Base-by-base conservation (phyloP, 2,797 vertebrate species). In the Decapterus maruadsi region DNA sequence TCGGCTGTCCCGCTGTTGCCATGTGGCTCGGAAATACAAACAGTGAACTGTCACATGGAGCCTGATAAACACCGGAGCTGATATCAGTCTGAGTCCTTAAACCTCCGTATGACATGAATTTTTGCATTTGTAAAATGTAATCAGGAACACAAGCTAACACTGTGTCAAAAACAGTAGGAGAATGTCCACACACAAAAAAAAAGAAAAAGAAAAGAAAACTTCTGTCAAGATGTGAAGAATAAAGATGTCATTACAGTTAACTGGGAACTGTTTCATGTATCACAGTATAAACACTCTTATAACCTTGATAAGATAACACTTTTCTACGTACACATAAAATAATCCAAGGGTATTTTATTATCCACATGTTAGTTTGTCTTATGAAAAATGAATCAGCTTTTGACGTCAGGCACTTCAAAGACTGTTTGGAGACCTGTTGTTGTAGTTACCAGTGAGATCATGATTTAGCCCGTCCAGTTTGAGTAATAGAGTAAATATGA, bases 1-100 rank as follows among this genome's bases (percentile, higher is more conserved):
- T 77, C 20, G 72, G 81, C 83, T 81, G 81, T 84, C 56, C 82
- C 59, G 85, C 81, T 71, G 83, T 84, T 85, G 77, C 84, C 82
- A 84, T 88, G 83, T 51, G 72, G 81, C 73, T 75, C 63, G 20
- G 38, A 62, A 82, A 81, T 42, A 85, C 80, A 89, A 90, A 78
- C 68, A 38, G 19, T 62, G 66, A 76, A 61, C 73, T 59, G 40
- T 79, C 73, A 72, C 58, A n/a, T 50, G 34, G 77, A 54, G 70
- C 54, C 57, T 36, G 64, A 74, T 51, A 50, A 50, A 72, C 76
- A 76, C 17, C 55, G 38, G 34, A 46, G 34, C 36, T 54, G 3
- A 46, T 5, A 46, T 66, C 46, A 40, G 22, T 26, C 45, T 43
- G 54, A 36, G 31, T 9, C 26, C 50, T 10, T 46, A 53, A 77